Conservation (phyloP, 2,888 invertebrate genomes). For the Drosophila borborema region DNA sequence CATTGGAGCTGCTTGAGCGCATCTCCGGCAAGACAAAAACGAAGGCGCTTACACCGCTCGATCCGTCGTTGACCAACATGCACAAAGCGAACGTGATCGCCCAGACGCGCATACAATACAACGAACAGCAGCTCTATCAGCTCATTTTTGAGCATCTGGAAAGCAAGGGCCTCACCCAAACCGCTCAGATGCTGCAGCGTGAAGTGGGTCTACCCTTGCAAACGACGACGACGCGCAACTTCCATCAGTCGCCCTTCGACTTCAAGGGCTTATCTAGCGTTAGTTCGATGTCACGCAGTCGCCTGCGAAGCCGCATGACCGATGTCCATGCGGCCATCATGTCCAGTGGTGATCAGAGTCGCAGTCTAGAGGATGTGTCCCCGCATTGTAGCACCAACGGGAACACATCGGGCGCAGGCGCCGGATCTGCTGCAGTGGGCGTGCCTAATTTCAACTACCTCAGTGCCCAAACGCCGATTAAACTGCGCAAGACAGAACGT, state of each 20-base stretch:
- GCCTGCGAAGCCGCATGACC: constrained; percentile 83
- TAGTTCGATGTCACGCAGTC: constrained; percentile 73
- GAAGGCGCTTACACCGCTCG: constrained; percentile 90
- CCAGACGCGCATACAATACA: constrained; percentile 97
- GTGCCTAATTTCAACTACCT: constrained; percentile 58
- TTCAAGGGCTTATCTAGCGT: constrained; percentile 79
- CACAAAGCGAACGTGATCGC: constrained; percentile 97
- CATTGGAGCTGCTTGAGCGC: constrained; percentile 94
- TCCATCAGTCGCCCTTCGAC: constrained; percentile 85
- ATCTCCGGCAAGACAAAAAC: constrained; percentile 97
- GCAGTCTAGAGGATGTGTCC: constrained; percentile 47
- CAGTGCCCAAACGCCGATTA: constrained; percentile 64
- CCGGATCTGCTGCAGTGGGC: constrained; percentile 21
- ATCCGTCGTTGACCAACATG: constrained; percentile 94
- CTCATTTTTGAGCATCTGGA: constrained; percentile 95
- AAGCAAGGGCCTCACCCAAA: constrained; percentile 90
- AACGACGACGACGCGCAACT: constrained; percentile 83
- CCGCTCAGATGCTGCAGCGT: constrained; percentile 90
- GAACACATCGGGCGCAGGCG: background rate
- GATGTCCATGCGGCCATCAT: constrained; percentile 80
- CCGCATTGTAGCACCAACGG: constrained; percentile 26
- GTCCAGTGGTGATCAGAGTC: constrained; percentile 46
- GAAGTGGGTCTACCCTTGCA: constrained; percentile 89
- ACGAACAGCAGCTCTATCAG: constrained; percentile 96
- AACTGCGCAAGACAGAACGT: constrained; percentile 67